Evolutionary conservation across 2,797 vertebrate genomes (phyloP).

Genomic region (Phaenicophaeus curvirostris): DNA sequence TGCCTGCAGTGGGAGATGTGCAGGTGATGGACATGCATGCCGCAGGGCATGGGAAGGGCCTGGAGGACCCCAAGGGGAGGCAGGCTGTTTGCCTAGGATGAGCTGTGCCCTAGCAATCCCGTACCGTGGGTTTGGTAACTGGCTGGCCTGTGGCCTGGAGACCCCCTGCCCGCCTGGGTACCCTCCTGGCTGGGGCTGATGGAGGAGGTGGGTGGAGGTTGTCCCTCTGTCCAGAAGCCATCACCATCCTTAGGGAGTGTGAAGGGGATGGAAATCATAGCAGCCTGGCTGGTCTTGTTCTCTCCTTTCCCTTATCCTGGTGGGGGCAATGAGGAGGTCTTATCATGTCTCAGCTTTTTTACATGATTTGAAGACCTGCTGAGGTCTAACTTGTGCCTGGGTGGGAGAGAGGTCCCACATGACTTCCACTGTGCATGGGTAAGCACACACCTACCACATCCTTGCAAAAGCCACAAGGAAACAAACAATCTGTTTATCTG

Average conservation of each 20-base stretch:
- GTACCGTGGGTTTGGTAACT: not conserved
- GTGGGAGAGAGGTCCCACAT: not conserved
- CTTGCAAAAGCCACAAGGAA: not conserved
- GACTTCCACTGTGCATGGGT: not conserved
- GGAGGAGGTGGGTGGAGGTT: not conserved
- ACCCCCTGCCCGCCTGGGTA: not conserved
- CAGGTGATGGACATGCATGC: accelerated
- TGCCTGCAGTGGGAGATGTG: not conserved
- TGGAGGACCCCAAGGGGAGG: not conserved
- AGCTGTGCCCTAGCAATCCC: not conserved
- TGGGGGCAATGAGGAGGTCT: not conserved
- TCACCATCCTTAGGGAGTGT: accelerated
- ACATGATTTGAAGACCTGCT: not conserved
- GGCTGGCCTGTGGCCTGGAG: accelerated
- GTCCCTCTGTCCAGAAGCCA: not conserved
- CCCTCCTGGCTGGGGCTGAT: not conserved
- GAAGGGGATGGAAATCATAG: not conserved
- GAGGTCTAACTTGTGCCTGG: not conserved
- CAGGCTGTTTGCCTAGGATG: not conserved
- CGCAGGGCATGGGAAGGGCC: not conserved
- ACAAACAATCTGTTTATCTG: not conserved
- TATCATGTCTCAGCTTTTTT: not conserved
- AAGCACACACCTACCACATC: not conserved
- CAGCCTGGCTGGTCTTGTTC: not conserved
- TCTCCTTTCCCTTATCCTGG: not conserved